Evolutionary conservation across 2,888 invertebrate species (phyloP), one percentile per base, ranked within the genome.

Genomic region (Plutella xylostella): DNA sequence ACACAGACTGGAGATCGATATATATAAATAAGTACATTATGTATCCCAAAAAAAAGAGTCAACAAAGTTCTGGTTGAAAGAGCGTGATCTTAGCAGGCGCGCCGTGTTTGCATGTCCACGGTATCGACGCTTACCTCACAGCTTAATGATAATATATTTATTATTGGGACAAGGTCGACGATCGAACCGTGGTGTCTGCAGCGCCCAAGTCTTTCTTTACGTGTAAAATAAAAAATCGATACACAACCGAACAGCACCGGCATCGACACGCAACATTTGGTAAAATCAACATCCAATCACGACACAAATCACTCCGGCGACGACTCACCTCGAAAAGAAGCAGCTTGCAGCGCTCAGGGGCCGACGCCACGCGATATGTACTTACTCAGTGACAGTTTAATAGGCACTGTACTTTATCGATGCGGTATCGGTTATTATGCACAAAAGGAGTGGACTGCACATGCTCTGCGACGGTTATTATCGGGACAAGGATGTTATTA

Each of bases 191-290:
- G 28, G 42, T 63, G 66, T 64, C 65, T 70, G 65, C 66, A 66
- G 54, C 63, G 58, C 53, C 63, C 62, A 57, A 63, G 65, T 69
- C 68, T 74, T 72, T 65, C 67, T 69, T 63, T 58, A 60, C 61
- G 58, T 61, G 55, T 63, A 75, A 75, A 78, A 80, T 80, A 39
- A 25, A 22, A 39, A 39, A 39, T 39, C 82, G 72, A 82, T 80
- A 82, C 60, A 57, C 48, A 15, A 17, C 15, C 34, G 25, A 37
- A 19, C 57, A 56, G 52, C 60, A 63, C 58, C 61, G 60, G 49
- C 63, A 61, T 58, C 57, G 56, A 55, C 50, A 57, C 52, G 50
- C 55, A 55, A 45, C n/a, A 39, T 20, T 34, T 45, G 61, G 56
- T 54, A 53, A 55, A 58, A 52, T 19, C 7, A n/a, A 53, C 61